phyloP scores from a whole-genome alignment of 1,140 invertebrate genomes.

The Galendromus occidentalis region DNA sequence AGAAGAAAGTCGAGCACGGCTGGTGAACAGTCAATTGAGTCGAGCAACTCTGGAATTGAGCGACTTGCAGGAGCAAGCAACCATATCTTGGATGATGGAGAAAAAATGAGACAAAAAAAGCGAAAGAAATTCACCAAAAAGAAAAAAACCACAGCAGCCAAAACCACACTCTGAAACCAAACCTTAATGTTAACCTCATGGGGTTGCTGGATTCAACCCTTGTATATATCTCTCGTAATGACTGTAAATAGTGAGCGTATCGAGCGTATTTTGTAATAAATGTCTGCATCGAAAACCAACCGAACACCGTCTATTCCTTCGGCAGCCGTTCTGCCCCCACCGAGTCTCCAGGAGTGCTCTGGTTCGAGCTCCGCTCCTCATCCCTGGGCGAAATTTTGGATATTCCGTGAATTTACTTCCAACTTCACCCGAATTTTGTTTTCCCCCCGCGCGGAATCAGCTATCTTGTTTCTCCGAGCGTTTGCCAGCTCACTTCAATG shows the following conservation, averaged over 20 bases:
- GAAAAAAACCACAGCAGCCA: background rate
- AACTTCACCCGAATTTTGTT: too few relatives aligned
- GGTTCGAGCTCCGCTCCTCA: too few relatives aligned
- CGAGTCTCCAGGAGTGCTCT: too few relatives aligned
- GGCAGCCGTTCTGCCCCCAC: too few relatives aligned
- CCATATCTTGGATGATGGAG: background rate
- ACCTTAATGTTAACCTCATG: background rate
- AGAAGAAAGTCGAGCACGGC: constrained; percentile 8
- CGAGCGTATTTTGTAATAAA: constrained; percentile 8
- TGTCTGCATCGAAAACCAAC: constrained; percentile 10
- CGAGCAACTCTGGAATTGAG: background rate
- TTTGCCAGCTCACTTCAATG: too few relatives aligned
- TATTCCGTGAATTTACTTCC: too few relatives aligned
- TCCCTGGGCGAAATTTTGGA: too few relatives aligned
- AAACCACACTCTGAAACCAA: background rate
- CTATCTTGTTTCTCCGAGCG: too few relatives aligned
- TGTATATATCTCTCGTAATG: background rate
- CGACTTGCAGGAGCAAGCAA: background rate
- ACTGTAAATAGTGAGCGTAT: constrained; percentile 7
- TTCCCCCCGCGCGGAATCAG: too few relatives aligned
- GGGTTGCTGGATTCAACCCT: constrained; percentile 11
- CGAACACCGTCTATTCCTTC: too few relatives aligned
- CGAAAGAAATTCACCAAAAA: background rate
- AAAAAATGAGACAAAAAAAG: background rate
- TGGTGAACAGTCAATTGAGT: background rate